Percentiles rank a stretch among this genome's conserved stretches.
These are phyloP conservation scores for Spodoptera exigua DNA, from an alignment of 2,888 invertebrate genomes.

Conservation along the genomic window DNA sequence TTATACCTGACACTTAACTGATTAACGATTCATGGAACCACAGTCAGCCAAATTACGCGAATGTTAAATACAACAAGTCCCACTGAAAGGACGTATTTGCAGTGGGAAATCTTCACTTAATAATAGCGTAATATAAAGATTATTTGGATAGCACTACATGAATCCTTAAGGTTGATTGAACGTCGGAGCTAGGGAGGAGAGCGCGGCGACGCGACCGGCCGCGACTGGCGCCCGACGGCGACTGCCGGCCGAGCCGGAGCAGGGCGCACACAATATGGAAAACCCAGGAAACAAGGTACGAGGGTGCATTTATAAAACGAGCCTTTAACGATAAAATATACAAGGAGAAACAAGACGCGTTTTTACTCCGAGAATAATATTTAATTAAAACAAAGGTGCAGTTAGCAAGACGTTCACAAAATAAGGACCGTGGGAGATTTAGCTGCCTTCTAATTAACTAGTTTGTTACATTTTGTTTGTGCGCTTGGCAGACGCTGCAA, in stretches of 20 bases:
- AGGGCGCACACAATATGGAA: slow-evolving; percentile 39
- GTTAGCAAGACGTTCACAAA: slow-evolving; percentile 34
- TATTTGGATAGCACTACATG: slow-evolving; percentile 34
- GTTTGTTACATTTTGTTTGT: slow-evolving; percentile 38
- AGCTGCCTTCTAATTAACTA: slow-evolving; percentile 38
- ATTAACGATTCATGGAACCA: slow-evolving; percentile 60
- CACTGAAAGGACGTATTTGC: slow-evolving; percentile 17
- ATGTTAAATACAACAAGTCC: slow-evolving; percentile 25
- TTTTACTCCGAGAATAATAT: slow-evolving; percentile 47
- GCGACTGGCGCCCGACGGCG: slow-evolving; percentile 65
- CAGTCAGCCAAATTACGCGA: slow-evolving; percentile 45
- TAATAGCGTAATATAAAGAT: slow-evolving; percentile 10
- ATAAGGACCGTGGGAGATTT: slow-evolving; percentile 44
- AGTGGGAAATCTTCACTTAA: slow-evolving; percentile 4
- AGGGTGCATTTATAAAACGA: slow-evolving; percentile 49
- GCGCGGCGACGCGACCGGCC: slow-evolving; percentile 63
- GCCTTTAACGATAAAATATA: slow-evolving; percentile 48
- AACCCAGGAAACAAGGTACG: slow-evolving; percentile 48
- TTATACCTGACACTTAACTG: slow-evolving; percentile 52
- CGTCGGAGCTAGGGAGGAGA: slow-evolving; percentile 12
- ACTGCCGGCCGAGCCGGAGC: slow-evolving; percentile 42
- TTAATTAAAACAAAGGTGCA: slow-evolving; percentile 57
- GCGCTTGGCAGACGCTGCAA: background rate
- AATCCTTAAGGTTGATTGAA: slow-evolving; percentile 36
- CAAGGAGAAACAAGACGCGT: slow-evolving; percentile 41